A percentile compares a stretch with the other conserved stretches of the same genome.
Evolutionary conservation across 2,113 vertebrate species (phyloP).

Genomic region (Anoplopoma fimbria): DNA sequence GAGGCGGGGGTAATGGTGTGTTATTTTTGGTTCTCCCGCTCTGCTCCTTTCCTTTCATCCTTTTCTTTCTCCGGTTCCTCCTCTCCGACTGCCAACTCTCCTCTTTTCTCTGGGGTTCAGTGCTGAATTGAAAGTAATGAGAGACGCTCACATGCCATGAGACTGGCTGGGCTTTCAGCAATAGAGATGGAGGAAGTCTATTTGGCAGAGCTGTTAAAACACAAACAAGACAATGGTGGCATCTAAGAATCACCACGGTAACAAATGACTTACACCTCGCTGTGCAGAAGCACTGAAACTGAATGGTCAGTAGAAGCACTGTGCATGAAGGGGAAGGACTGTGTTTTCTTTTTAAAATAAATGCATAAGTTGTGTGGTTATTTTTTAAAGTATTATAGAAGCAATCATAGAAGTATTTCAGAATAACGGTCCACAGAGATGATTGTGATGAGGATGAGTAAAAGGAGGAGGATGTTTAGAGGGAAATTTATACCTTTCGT

Average conservation of each 20-base stretch:
- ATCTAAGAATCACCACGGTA: constrained; percentile 38
- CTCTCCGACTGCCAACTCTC: constrained; percentile 59
- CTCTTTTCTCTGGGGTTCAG: constrained; percentile 70
- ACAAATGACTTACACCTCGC: constrained; percentile 32
- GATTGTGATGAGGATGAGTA: constrained; percentile 7
- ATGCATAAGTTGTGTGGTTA: background rate
- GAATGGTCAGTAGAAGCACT: constrained; percentile 9
- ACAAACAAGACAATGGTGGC: constrained; percentile 46
- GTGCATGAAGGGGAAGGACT: background rate
- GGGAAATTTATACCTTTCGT: no score
- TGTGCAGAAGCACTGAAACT: constrained; percentile 1
- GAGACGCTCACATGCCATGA: constrained; percentile 70
- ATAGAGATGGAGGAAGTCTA: constrained; percentile 62
- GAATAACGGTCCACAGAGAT: constrained; percentile 4
- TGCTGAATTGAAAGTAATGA: constrained; percentile 68
- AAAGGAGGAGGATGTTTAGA: constrained; percentile 6
- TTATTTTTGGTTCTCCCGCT: constrained; percentile 71
- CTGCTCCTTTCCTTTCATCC: constrained; percentile 69
- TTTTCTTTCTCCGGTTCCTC: constrained; percentile 50
- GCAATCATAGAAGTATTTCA: constrained; percentile 19
- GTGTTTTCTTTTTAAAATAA: constrained; percentile 17
- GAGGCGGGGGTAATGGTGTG: constrained; percentile 10
- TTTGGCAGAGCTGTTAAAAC: constrained; percentile 63
- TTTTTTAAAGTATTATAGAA: constrained; percentile 12
- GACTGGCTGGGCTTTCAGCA: constrained; percentile 56